These are phyloP conservation scores for Gasterosteus nipponicus DNA, from an alignment of 2,113 vertebrate genomes.

Conservation along the genomic window DNA sequence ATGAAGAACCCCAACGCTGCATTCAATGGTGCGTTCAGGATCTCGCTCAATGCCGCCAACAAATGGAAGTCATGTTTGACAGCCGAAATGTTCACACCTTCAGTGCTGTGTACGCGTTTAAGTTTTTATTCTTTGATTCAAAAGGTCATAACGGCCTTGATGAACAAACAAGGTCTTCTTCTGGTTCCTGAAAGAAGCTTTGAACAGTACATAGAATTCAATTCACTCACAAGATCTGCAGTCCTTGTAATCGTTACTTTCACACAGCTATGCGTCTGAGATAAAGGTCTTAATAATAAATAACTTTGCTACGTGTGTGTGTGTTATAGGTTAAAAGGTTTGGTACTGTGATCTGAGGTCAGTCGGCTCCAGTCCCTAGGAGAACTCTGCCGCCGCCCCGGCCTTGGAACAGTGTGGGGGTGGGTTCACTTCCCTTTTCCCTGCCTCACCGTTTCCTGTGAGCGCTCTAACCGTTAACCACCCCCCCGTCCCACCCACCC, in stretches of 20 bases:
- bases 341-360: constrained; percentile 64
- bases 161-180: neutral
- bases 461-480: constrained; percentile 75
- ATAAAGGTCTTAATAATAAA: neutral
- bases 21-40: neutral
- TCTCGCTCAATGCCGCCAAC: too few relatives aligned
- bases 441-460: constrained; percentile 77
- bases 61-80: neutral
- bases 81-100: too few relatives aligned
- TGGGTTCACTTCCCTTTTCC: constrained; percentile 81
- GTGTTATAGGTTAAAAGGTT: constrained; percentile 51
- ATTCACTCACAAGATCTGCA: too few relatives aligned
- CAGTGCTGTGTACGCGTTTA: neutral
- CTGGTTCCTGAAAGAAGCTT: too few relatives aligned
- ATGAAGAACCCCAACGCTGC: too few relatives aligned
- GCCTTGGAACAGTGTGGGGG: constrained; percentile 76
- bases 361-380: constrained; percentile 64
- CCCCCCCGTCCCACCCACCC: constrained; percentile 69
- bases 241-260: neutral
- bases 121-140: too few relatives aligned
- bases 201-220: too few relatives aligned
- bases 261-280: too few relatives aligned
- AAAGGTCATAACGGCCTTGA: too few relatives aligned
- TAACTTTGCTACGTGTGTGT: neutral
- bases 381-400: constrained; percentile 42